A percentile compares a stretch with the other conserved stretches of the same genome.
Evolutionary conservation across 2,113 vertebrate genomes (phyloP).

Genomic region (Pampusana beccarii): DNA sequence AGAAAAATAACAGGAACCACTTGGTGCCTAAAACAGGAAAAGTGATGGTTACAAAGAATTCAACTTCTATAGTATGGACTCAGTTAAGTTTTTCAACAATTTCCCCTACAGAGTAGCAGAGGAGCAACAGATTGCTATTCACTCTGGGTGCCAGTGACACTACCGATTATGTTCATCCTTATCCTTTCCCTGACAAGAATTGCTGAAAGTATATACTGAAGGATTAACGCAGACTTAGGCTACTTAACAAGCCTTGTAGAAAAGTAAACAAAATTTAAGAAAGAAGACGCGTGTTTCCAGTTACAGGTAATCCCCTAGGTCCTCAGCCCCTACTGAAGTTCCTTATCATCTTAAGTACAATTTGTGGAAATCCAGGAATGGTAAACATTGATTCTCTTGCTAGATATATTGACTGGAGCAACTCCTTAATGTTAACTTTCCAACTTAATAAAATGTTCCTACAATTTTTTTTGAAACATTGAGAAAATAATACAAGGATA

Average conservation of each 20-base stretch:
- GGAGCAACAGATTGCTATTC: background rate
- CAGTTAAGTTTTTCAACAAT: background rate
- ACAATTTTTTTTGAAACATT: background rate
- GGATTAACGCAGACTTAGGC: background rate
- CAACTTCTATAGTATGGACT: background rate
- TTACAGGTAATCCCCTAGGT: background rate
- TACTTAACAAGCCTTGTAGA: background rate
- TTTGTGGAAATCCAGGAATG: background rate
- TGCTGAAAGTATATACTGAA: background rate
- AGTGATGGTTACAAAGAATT: background rate
- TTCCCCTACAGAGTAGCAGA: background rate
- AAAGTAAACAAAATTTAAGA: conserved; percentile 12
- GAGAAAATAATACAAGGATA: background rate
- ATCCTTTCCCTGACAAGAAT: background rate
- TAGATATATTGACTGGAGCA: background rate
- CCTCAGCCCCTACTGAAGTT: background rate
- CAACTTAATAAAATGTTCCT: background rate
- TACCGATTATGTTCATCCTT: background rate
- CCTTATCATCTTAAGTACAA: background rate
- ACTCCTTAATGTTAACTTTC: background rate
- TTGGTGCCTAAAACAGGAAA: background rate
- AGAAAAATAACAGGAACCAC: background rate
- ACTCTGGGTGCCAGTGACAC: background rate
- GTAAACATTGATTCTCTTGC: background rate
- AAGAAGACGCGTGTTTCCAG: background rate